Base-by-base conservation (phyloP, 1,140 invertebrate genomes). In the Hestina assimilis region DNA sequence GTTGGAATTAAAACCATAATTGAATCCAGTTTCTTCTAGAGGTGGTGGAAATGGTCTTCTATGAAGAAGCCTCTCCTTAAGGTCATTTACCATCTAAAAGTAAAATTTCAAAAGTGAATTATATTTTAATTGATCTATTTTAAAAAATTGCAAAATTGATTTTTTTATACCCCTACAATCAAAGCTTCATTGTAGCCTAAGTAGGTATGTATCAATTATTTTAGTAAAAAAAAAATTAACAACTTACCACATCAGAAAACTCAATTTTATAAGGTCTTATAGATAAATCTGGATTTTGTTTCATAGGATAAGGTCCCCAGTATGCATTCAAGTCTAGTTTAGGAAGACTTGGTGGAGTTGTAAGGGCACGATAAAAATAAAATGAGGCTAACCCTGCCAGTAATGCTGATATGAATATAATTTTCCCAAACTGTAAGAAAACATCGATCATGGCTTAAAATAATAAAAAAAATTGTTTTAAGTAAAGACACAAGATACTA, bases 11-110 rank as follows among this genome's bases (percentile, higher is more conserved):
- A 89, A 89, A 1, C 88, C 88, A 28, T 89, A 89, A 20, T 69
- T 69, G 48, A 87, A 96, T 9, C 91, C 91, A 1, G 91, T 72
- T 11, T 90, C 92, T 85, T 95, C 92, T 9, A 96, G 64, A 0
- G 94, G 92, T 7, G 89, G 85, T 4, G 87, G 80, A 12, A 92
- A 88, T 8, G 85, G 79, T n/a, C 91, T 76, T 20, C 91, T 84
- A 29, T 91, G 85, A 28, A 91, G 77, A 5, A 95, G 81, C 41
- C 93, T 84, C 4, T 87, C 66, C 71, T 91, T 90, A 7, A 95
- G 80, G 71, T 95, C 94, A 57, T 90, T 82, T n/a, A 94, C 77
- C 48, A 93, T 82, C 92, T 94, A 65, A 11, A 66, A 73, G 19
- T 9, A 42, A 43, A 43, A 54, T n/a, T n/a, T n/a, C n/a, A n/a